phyloP scores from a whole-genome alignment of 2,888 invertebrate genomes.

The Athalia cordata region DNA sequence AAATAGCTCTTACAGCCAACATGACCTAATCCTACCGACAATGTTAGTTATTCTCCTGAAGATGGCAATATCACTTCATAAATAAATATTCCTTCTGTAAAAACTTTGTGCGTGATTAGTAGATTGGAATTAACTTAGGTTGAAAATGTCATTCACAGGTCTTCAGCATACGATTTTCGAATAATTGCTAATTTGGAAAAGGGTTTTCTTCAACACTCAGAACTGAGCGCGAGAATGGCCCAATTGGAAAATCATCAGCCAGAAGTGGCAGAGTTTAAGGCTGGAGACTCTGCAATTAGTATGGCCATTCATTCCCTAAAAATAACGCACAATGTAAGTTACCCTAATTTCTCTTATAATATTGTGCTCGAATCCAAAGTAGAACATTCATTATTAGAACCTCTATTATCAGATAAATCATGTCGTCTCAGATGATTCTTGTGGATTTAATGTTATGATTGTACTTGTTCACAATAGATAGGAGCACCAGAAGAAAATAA shows the following conservation, averaged over 20 bases:
- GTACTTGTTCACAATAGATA: conserved; percentile 75
- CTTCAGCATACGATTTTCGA: conserved; percentile 87
- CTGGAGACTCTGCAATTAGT: conserved; percentile 81
- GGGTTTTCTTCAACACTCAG: conserved; percentile 71
- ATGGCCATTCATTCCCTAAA: conserved; percentile 82
- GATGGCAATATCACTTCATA: not conserved
- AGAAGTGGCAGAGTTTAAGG: conserved; percentile 81
- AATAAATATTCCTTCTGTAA: conserved; percentile 35
- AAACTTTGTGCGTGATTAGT: conserved; percentile 2
- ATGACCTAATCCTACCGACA: too few species aligned
- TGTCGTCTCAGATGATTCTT: not conserved
- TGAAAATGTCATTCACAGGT: conserved; percentile 63
- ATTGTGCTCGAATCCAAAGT: not conserved
- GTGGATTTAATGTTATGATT: conserved; percentile 36
- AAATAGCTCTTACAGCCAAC: too few species aligned
- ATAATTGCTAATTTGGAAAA: conserved; percentile 69
- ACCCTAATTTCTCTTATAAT: conserved; percentile 17
- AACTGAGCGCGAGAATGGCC: conserved; percentile 80
- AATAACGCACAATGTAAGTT: conserved; percentile 82
- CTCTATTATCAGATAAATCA: conserved; percentile 21
- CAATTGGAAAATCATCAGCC: conserved; percentile 83
- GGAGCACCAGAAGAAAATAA: conserved; percentile 87
- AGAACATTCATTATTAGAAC: not conserved
- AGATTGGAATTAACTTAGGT: not conserved
- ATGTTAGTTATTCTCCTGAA: not conserved